Base-by-base conservation (phyloP, 2,888 invertebrate genomes). In the Monopis laevigella region DNA sequence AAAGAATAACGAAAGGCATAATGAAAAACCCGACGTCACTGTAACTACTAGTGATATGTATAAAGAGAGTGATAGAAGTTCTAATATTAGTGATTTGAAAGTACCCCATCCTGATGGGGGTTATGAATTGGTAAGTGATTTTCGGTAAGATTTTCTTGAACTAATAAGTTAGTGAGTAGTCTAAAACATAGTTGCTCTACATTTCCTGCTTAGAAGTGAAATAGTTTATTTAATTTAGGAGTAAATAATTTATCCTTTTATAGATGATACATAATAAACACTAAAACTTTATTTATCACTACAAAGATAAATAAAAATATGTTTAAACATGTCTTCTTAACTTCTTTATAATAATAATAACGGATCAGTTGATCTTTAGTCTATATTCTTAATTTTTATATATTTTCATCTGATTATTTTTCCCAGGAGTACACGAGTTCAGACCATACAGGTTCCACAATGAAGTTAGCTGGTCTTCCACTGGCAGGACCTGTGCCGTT, bases 51-150 rank as follows among this genome's bases (percentile, higher is more conserved):
- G 70, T 4, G 78, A 80, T 44, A 61, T 67, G 56, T 87, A 86
- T 49, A 84, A 88, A 50, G 90, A 90, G 61, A 93, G 93, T 44
- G 95, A 96, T 63, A 85, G 93, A 46, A 93, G 93, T 56, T 95
- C 95, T 21, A 94, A 94, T 66, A 93, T 95, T 52, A 95, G 95
- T 50, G 95, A 95, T 68, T 78, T 95, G 61, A 96, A 96, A 71
- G 84, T 95, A 46, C 85, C 94, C 27, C 93, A 93, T 11, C 88
- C 88, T 42, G 90, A 90, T 43, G 90, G 90, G 18, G 88, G 88
- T 50, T 90, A 89, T 64, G 90, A 91, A 55, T 81, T 85, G 82
- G 88, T 86, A 52, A 82, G 83, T 65, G 55, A 24, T 30, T 11
- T 7, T 7, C 10, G 10, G 24, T 6, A 24, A 24, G 24, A 5